These are phyloP conservation scores for Microctenopoma stevenorrisi DNA, from an alignment of 2,797 vertebrate species.

Conservation along the genomic window DNA sequence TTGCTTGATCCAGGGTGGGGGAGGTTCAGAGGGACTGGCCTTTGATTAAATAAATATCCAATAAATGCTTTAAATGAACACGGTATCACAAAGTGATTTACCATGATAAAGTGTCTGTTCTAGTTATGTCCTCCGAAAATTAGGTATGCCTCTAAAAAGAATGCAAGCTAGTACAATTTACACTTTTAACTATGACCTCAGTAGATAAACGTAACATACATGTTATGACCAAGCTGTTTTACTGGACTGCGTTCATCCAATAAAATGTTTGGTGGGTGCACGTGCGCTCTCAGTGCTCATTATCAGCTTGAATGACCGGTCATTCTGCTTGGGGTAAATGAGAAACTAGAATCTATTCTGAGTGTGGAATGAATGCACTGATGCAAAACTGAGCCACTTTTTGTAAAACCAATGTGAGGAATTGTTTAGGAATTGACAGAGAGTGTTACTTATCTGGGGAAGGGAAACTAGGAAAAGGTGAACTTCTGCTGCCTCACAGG, in stretches of 20 bases:
- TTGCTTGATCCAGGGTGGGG: slow-evolving; percentile 12
- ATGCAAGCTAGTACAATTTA: neutral
- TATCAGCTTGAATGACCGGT: slow-evolving; percentile 11
- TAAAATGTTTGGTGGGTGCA: neutral
- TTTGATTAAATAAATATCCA: slow-evolving; percentile 48
- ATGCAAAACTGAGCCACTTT: neutral
- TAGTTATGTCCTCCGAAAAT: neutral
- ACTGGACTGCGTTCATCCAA: neutral
- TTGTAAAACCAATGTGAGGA: neutral
- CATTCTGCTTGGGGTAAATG: slow-evolving; percentile 8
- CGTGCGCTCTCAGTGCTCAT: slow-evolving; percentile 11
- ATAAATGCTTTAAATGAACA: slow-evolving; percentile 37
- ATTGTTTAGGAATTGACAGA: slow-evolving; percentile 6
- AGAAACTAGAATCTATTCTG: slow-evolving; percentile 13
- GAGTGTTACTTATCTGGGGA: neutral
- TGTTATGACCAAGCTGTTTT: neutral
- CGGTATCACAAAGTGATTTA: slow-evolving; percentile 22
- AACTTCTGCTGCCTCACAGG: neutral
- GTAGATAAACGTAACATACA: neutral
- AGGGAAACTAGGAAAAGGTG: neutral
- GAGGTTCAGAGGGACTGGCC: slow-evolving; percentile 36
- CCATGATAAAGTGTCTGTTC: neutral
- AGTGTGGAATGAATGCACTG: neutral
- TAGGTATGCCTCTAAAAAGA: neutral
- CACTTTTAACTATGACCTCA: neutral